Percentiles rank a stretch among this genome's conserved stretches.
Evolutionary conservation across 92 coral and sea anemone species (phyloP).

Genomic region (Bergia puertoricense): DNA sequence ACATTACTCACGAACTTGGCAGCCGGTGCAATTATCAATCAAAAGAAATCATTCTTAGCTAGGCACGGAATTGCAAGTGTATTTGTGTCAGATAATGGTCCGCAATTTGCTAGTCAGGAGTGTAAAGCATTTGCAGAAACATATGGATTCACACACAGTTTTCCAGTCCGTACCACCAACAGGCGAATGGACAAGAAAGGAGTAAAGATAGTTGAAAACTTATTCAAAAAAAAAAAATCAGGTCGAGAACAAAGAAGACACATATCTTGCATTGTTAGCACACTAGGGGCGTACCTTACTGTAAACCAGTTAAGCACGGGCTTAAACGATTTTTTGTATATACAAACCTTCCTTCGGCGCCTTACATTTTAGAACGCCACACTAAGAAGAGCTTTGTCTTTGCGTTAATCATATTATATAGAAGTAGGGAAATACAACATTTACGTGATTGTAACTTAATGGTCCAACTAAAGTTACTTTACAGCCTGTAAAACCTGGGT

Average conservation of each 20-base stretch:
- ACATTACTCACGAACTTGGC: background rate
- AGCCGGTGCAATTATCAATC: background rate
- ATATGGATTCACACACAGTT: background rate
- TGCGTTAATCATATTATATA: no score
- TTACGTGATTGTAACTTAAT: no score
- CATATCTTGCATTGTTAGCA: no score
- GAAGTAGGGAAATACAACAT: no score
- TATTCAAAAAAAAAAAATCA: background rate
- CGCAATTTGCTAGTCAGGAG: background rate
- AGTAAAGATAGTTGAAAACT: background rate
- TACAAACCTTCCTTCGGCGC: background rate
- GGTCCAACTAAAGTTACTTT: no score
- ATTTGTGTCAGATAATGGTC: background rate
- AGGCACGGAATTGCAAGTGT: background rate
- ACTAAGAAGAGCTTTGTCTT: no score
- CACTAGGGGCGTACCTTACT: no score
- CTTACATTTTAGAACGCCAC: background rate
- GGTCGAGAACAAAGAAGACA: background rate
- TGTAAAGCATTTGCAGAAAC: background rate
- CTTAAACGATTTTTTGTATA: no score
- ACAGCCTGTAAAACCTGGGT: no score
- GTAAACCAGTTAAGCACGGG: background rate
- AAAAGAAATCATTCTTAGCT: constrained; percentile 8
- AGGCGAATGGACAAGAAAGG: constrained; percentile 18
- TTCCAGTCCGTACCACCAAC: background rate